phyloP scores from a whole-genome alignment of 2,797 vertebrate species.

The Macropus fuliginosus region DNA sequence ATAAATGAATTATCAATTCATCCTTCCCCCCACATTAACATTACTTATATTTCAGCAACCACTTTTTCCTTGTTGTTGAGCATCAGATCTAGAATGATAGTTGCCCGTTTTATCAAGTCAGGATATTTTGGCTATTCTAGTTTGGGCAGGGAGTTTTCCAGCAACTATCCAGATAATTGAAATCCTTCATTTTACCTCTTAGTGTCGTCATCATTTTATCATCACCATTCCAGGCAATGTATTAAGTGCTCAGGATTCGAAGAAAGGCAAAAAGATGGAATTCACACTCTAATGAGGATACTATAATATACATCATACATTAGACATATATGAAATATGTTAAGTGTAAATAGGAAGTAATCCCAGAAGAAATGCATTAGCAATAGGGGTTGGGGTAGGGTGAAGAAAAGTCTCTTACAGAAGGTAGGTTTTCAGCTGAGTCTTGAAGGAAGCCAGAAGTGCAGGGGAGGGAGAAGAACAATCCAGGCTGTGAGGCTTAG shows the following conservation, averaged over 20 bases:
- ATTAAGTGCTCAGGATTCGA: not conserved
- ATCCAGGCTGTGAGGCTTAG: accelerated
- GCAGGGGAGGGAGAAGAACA: not conserved
- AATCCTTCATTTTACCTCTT: not conserved
- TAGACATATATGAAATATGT: not conserved
- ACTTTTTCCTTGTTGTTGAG: not conserved
- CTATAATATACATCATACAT: not conserved
- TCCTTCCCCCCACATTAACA: not conserved
- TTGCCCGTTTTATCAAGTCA: not conserved
- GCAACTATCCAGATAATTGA: not conserved
- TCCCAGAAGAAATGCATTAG: not conserved
- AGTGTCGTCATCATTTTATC: not conserved
- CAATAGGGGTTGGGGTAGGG: not conserved
- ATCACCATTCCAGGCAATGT: not conserved
- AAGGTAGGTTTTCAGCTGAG: not conserved
- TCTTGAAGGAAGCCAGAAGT: not conserved
- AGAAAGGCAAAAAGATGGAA: not conserved
- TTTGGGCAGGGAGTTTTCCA: not conserved
- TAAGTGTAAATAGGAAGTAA: not conserved
- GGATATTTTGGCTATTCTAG: not conserved
- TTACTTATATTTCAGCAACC: not conserved
- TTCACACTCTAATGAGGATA: not conserved
- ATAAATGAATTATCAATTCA: not conserved
- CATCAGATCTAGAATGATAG: not conserved
- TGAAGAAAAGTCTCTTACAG: not conserved